These are phyloP conservation scores for Drosophila erecta DNA, from an alignment of 1,140 invertebrate species.

Conservation along the genomic window DNA sequence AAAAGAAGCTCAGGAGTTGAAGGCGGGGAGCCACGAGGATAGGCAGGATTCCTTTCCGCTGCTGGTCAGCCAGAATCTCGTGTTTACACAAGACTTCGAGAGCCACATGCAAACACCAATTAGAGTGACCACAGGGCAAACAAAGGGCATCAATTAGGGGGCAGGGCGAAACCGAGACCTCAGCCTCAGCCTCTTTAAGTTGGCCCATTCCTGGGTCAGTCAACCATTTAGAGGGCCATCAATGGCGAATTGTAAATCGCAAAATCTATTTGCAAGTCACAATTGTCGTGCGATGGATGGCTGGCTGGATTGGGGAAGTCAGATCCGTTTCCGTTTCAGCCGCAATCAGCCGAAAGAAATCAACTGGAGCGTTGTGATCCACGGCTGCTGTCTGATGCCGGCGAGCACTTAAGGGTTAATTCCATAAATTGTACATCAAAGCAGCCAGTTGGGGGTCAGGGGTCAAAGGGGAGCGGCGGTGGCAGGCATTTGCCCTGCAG, in stretches of 20 bases:
- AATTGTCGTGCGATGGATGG: constrained; percentile 44
- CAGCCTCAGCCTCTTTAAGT: constrained; percentile 20
- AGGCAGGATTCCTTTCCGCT: constrained; percentile 24
- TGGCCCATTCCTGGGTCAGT: constrained; percentile 4
- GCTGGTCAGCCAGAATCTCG: constrained; percentile 56
- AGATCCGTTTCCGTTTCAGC: constrained; percentile 63
- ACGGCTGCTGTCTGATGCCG: constrained; percentile 52
- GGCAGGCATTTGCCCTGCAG: constrained; percentile 74
- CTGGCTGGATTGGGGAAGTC: constrained; percentile 3
- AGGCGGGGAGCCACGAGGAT: not conserved
- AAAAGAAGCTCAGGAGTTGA: constrained; percentile 42
- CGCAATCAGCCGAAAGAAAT: constrained; percentile 81
- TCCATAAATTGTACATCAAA: constrained; percentile 83
- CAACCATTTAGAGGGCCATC: constrained; percentile 25
- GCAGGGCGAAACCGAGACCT: constrained; percentile 6
- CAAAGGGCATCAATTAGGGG: constrained; percentile 77
- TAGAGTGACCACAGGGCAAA: constrained; percentile 80
- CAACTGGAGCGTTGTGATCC: constrained; percentile 60
- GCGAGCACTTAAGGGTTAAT: constrained; percentile 79
- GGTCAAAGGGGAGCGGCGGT: not conserved
- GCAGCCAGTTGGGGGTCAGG: constrained; percentile 31
- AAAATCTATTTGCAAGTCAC: constrained; percentile 49
- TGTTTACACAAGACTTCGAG: constrained; percentile 75
- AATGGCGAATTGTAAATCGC: constrained; percentile 45
- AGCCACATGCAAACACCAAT: constrained; percentile 81